phyloP scores from a whole-genome alignment of 92 coral and sea anemone genomes.

The Galaxea fascicularis region DNA sequence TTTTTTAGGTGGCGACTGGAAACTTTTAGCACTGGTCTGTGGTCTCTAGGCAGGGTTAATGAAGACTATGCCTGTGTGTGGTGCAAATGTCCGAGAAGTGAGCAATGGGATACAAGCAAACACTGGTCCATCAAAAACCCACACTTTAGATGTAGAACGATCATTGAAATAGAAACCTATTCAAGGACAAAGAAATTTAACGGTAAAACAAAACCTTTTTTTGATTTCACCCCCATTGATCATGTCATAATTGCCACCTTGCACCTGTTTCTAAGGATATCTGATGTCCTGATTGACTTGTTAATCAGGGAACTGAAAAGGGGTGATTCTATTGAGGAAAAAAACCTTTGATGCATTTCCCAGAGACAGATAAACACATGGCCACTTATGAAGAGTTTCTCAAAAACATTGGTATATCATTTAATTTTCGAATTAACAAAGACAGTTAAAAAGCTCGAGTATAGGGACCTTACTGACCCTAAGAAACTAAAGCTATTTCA shows the following conservation, averaged over 20 bases:
- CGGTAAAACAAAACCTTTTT: conserved; percentile 56
- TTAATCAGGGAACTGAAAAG: conserved; percentile 58
- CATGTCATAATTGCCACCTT: conserved; percentile 71
- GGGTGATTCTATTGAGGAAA: conserved; percentile 52
- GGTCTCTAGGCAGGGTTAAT: conserved; percentile 70
- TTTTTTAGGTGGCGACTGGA: conserved; percentile 81
- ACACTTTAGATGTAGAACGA: conserved; percentile 53
- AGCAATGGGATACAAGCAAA: conserved; percentile 51
- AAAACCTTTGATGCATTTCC: conserved; percentile 43
- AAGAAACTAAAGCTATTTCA: conserved; percentile 61
- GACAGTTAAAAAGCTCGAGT: conserved; percentile 68
- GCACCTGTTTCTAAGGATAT: conserved; percentile 71
- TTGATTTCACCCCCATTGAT: conserved; percentile 52
- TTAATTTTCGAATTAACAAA: conserved; percentile 63
- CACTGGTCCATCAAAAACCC: conserved; percentile 67
- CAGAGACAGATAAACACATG: conserved; percentile 70
- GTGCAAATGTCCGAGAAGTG: conserved; percentile 67
- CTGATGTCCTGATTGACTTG: conserved; percentile 56
- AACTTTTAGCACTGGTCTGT: conserved; percentile 69
- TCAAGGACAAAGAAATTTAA: conserved; percentile 52
- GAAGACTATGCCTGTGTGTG: conserved; percentile 73
- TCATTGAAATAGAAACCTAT: conserved; percentile 42
- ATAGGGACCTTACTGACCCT: conserved; percentile 39
- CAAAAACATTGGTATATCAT: conserved; percentile 62
- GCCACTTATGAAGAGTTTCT: conserved; percentile 68